Evolutionary conservation across 2,797 vertebrate species (phyloP), one percentile per base, ranked within the genome.

Genomic region (Cryptoblepharus egeriae): DNA sequence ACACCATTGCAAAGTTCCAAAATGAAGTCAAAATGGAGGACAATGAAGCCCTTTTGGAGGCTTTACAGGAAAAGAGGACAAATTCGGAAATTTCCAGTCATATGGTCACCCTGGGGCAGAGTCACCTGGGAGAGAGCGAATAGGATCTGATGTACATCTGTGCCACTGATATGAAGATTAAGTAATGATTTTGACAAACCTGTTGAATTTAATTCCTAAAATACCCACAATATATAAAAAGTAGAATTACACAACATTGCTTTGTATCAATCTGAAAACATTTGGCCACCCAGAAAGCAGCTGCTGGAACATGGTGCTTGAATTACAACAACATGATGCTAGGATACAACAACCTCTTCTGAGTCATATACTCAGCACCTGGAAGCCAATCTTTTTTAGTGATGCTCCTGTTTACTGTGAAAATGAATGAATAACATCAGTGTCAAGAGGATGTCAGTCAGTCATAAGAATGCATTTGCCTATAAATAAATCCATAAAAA

Each of bases 401-500:
- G 45, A 55, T 30, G 37, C 52, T 32, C 37, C 45, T 65, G 52
- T 49, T 12, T 52, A 37, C 20, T 72, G 22, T 49, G 28, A 65
- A 71, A 57, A 78, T 15, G 24, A 73, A 75, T n/a, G 18, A 20
- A 76, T 70, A 39, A 32, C 26, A n/a, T 61, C 13, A 28, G 75
- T 67, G 37, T 73, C 79, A 49, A 71, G 49, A 24, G 28, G 22
- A 18, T 39, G 39, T 32, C 35, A 52, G 30, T 73, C 84, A 83
- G 35, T 32, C 16, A 67, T 71, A 80, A 80, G 75, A 77, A 77
- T 68, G 30, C 55, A 77, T 67, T 73, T 73, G 49, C 55, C 61
- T 77, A 52, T 60, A 81, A 80, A 78, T 73, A 77, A 65, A 32
- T 28, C 26, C 13, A 61, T 77, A 73, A 42, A 42, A 42, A 4